Conservation (phyloP, 2,888 invertebrate species). For the Pollenia labialis region DNA sequence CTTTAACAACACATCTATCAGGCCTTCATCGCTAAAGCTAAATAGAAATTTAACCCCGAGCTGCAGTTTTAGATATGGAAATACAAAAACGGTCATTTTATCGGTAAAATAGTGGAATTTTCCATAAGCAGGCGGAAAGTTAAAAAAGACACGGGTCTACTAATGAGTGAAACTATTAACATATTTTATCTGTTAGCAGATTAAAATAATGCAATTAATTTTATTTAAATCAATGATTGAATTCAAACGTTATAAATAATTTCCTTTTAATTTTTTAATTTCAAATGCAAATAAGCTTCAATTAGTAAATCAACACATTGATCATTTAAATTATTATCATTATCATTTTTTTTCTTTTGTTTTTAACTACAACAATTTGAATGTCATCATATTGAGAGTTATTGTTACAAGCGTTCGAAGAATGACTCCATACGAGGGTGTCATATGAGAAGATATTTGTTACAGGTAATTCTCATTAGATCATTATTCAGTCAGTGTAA, state of each 20-base stretch:
- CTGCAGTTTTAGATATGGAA: too few relatives aligned
- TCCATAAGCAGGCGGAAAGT: too few relatives aligned
- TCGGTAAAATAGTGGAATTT: too few relatives aligned
- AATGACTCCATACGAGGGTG: slow-evolving; percentile 25
- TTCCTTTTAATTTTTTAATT: background rate
- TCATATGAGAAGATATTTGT: slow-evolving; percentile 17
- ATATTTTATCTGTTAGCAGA: too few relatives aligned
- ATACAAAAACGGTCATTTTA: too few relatives aligned
- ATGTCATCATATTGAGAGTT: slow-evolving; percentile 28
- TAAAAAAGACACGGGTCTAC: too few relatives aligned
- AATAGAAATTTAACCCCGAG: too few relatives aligned
- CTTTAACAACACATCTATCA: too few relatives aligned
- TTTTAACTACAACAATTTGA: slow-evolving; percentile 1
- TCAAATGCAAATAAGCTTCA: background rate
- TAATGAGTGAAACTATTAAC: too few relatives aligned
- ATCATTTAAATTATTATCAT: slow-evolving; percentile 27
- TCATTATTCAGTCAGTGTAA: slow-evolving; percentile 15
- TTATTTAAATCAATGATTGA: slow-evolving; percentile 36
- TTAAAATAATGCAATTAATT: slow-evolving; percentile 1
- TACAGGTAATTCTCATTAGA: slow-evolving; percentile 52
- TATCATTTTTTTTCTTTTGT: background rate
- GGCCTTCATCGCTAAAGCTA: too few relatives aligned
- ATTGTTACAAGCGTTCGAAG: background rate
- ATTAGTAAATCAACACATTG: slow-evolving; percentile 12
- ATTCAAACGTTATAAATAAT: slow-evolving; percentile 27